phyloP scores from a whole-genome alignment of 2,888 invertebrate genomes.

The Crocallis elinguaria region DNA sequence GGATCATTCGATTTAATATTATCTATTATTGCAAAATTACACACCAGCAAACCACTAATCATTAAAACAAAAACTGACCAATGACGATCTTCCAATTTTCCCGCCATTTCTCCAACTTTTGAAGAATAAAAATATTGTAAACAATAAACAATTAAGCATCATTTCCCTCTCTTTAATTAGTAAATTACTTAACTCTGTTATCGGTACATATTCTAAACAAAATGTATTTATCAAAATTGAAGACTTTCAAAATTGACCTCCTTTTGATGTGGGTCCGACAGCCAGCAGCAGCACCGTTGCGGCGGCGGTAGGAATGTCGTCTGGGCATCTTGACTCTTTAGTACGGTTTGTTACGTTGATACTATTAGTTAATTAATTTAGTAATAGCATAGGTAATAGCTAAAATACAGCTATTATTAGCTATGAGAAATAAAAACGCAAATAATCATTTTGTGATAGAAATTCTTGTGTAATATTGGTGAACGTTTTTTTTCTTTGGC shows the following conservation, averaged over 20 bases:
- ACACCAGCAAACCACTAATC: not conserved
- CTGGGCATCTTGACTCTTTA: constrained; percentile 11
- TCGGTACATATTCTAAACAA: no score
- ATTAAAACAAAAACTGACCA: not conserved
- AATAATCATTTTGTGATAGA: no score
- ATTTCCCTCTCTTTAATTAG: not conserved
- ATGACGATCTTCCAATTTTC: constrained; percentile 33
- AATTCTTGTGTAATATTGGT: no score
- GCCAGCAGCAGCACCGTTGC: constrained; percentile 16
- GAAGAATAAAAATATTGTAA: not conserved
- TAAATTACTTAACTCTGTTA: no score
- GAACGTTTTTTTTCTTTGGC: no score
- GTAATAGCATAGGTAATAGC: no score
- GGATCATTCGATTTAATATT: no score
- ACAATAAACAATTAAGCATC: no score
- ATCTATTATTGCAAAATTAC: not conserved
- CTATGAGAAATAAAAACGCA: not conserved
- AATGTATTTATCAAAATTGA: constrained; percentile 4
- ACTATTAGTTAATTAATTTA: no score
- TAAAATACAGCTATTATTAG: no score
- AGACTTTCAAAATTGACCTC: constrained; percentile 73
- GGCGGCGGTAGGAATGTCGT: constrained; percentile 24
- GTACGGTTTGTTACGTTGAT: not conserved
- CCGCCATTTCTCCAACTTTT: constrained; percentile 42
- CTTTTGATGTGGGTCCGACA: constrained; percentile 38